Percentiles rank a stretch among this genome's conserved stretches.
Conservation (phyloP, 2,888 invertebrate species). For the Lutraria lutraria region DNA sequence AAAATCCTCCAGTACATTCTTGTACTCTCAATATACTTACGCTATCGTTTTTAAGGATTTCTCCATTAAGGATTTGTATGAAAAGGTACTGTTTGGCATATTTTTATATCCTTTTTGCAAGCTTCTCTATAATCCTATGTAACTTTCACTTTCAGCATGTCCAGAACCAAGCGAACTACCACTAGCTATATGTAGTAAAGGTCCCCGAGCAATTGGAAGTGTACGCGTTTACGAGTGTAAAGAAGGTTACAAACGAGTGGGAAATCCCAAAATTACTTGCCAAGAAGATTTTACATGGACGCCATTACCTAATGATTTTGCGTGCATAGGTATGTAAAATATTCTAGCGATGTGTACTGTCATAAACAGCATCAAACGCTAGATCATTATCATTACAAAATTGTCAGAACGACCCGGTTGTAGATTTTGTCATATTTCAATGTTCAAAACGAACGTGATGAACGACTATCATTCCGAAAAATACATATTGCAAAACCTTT, state of each 20-base stretch:
- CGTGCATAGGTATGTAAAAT: slow-evolving; percentile 62
- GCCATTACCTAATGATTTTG: slow-evolving; percentile 46
- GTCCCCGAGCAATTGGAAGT: slow-evolving; percentile 66
- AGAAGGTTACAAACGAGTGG: slow-evolving; percentile 57
- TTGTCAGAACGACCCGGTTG: background rate
- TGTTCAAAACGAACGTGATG: background rate
- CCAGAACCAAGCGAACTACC: slow-evolving; percentile 46
- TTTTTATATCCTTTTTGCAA: background rate
- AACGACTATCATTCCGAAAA: background rate
- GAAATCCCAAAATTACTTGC: slow-evolving; percentile 55
- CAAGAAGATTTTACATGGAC: slow-evolving; percentile 66
- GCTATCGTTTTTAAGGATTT: too few species aligned
- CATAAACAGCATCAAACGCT: too few species aligned
- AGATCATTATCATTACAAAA: background rate
- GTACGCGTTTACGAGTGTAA: slow-evolving; percentile 54
- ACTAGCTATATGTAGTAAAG: slow-evolving; percentile 50
- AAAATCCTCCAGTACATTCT: too few species aligned
- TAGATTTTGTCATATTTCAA: background rate
- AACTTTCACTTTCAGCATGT: slow-evolving; percentile 67
- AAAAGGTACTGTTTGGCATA: too few species aligned
- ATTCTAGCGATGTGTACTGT: background rate
- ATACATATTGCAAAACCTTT: background rate
- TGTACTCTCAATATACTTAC: too few species aligned
- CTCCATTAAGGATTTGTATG: too few species aligned
- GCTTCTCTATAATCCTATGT: background rate